Base-by-base conservation (phyloP, 1,140 invertebrate species). In the Hyles vespertilio region DNA sequence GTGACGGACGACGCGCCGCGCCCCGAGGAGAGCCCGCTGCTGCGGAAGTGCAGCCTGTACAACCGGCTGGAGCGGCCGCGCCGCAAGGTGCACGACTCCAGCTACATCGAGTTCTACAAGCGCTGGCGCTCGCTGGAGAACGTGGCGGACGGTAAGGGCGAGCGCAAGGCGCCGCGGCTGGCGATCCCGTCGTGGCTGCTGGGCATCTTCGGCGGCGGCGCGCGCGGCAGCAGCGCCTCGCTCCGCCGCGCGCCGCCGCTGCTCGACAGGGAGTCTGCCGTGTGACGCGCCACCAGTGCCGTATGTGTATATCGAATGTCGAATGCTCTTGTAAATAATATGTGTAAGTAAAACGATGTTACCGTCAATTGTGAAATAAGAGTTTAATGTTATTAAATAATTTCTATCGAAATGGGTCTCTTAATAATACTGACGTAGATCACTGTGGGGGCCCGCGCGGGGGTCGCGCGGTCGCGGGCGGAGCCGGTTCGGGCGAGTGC, bases 61-160 rank as follows among this genome's bases (percentile, higher is more conserved):
- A 84, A 79, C 71, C 79, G 68, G 68, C 63, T 77, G 71, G 83
- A 83, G 32, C 78, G 76, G 8, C 67, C 72, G 65, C 86, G 66
- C 63, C 81, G 62, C 67, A 91, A 73, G 74, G 82, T 72, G 59
- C 80, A 70, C 61, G 84, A 84, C 75, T 77, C 75, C 45, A 89
- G 81, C 59, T 89, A 91, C 74, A 83, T 92, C 64, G 85, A 91
- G 73, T 79, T 90, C 61, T 89, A 91, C 32, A 94, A 95, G 81
- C 91, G 93, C 69, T 96, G 94, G 93, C 92, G 92, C 67, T 96
- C 95, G n/a, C 84, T 95, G 32, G 94, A 96, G 89, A 91, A 92
- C 65, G 88, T 94, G 22, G 91, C 85, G 7, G 77, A 90, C 90
- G 71, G 89, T 76, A 71, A 91, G 73, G 69, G 83, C 77, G 69